These are phyloP conservation scores for Pogonognathellus flavescens DNA, from an alignment of 1,140 invertebrate genomes.

Conservation along the genomic window DNA sequence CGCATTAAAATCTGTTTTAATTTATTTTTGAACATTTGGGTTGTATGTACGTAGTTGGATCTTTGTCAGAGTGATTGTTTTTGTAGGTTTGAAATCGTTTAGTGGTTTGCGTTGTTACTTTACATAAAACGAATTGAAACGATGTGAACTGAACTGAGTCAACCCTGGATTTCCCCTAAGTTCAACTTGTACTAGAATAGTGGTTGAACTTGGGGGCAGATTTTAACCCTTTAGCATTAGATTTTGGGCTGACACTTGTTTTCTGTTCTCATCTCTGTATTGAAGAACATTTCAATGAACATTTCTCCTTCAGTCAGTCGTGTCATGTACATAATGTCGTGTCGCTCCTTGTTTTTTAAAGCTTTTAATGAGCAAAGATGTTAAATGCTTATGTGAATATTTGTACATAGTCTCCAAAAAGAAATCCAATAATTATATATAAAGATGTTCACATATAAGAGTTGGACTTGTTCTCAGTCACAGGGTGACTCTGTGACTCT, in stretches of 20 bases:
- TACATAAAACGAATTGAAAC: constrained; percentile 19
- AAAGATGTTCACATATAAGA: background rate
- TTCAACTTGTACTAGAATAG: background rate
- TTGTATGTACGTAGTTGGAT: background rate
- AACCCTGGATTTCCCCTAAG: constrained; percentile 28
- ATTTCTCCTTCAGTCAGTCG: background rate
- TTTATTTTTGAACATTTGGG: background rate
- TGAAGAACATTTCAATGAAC: too few species aligned
- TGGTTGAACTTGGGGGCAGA: constrained; percentile 60
- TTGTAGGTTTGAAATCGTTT: background rate
- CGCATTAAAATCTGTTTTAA: background rate
- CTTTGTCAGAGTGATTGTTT: background rate
- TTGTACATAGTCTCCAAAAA: background rate
- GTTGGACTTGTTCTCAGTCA: background rate
- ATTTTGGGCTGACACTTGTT: constrained; percentile 49
- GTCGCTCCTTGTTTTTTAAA: constrained; percentile 19
- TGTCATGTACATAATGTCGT: background rate
- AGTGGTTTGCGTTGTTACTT: constrained; percentile 2
- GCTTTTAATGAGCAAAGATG: constrained; percentile 34
- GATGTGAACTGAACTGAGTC: constrained; percentile 36
- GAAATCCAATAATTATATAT: background rate
- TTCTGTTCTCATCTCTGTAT: background rate
- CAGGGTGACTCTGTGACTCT: too few species aligned
- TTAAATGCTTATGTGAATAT: constrained; percentile 37
- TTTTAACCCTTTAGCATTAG: constrained; percentile 60